Percentiles rank a stretch among this genome's conserved stretches.
Conservation (phyloP, 1,140 invertebrate genomes). For the Drosophila asahinai region DNA sequence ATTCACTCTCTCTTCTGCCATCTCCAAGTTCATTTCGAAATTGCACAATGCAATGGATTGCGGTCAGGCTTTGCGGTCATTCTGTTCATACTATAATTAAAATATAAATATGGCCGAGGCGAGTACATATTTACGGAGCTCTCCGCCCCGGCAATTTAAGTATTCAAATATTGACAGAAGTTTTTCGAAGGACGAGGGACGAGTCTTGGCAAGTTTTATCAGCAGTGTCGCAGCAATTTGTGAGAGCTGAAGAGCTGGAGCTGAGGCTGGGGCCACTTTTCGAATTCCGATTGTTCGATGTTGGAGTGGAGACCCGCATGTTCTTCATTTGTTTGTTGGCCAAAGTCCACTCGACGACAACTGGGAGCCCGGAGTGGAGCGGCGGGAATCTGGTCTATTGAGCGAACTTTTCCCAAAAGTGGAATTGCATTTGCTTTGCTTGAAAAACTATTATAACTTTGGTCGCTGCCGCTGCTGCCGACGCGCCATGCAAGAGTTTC, state of each 20-base stretch:
- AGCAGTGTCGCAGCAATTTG: constrained; percentile 68
- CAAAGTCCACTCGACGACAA: constrained; percentile 73
- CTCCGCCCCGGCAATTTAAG: constrained; percentile 22
- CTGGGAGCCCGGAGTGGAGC: constrained; percentile 24
- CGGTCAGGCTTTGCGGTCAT: constrained; percentile 20
- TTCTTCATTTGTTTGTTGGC: constrained; percentile 77
- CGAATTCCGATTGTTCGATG: constrained; percentile 64
- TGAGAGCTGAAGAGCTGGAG: constrained; percentile 1
- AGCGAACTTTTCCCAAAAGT: constrained; percentile 74
- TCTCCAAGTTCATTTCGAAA: constrained; percentile 6
- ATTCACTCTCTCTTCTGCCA: not conserved
- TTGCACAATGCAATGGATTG: constrained; percentile 19
- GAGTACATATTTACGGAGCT: constrained; percentile 29
- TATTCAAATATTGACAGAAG: constrained; percentile 52
- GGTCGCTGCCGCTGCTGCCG: constrained; percentile 43
- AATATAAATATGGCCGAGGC: constrained; percentile 21
- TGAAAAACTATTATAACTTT: constrained; percentile 82
- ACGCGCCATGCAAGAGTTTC: constrained; percentile 62
- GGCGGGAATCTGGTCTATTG: constrained; percentile 58
- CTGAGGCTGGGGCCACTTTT: constrained; percentile 36
- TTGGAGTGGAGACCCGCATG: constrained; percentile 57
- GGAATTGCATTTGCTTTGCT: constrained; percentile 82
- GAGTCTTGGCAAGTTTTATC: constrained; percentile 61
- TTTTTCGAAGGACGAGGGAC: constrained; percentile 6
- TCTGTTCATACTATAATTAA: constrained; percentile 29